These are phyloP conservation scores for Oscheius sp. DNA, from an alignment of 2,888 invertebrate species.

Conservation along the genomic window DNA sequence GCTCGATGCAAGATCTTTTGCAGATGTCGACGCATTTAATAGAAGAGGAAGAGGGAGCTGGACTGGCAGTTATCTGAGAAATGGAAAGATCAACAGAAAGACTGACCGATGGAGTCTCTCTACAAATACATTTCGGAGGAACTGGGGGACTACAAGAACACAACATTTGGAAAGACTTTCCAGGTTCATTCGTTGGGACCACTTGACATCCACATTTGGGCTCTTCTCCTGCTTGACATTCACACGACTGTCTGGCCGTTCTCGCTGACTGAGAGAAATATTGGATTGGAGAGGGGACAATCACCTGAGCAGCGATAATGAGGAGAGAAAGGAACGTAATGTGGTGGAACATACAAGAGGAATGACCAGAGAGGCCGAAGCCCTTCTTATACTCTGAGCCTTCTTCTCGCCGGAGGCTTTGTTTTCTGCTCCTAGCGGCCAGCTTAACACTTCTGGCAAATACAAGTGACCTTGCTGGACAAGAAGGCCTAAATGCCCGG, in stretches of 20 bases:
- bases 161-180: constrained; percentile 38
- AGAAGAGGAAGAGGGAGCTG: not conserved
- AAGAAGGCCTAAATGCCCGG: not conserved
- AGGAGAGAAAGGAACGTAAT: not conserved
- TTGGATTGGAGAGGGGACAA: not conserved
- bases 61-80: not conserved
- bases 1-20: constrained; percentile 38
- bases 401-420: constrained; percentile 22
- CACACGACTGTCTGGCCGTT: constrained; percentile 46
- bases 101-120: constrained; percentile 37
- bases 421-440: constrained; percentile 28
- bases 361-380: not conserved
- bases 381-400: constrained; percentile 19
- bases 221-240: constrained; percentile 41
- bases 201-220: constrained; percentile 48
- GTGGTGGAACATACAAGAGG: not conserved
- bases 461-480: constrained; percentile 10
- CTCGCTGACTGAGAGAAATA: not conserved
- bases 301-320: not conserved
- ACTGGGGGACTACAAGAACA: constrained; percentile 44
- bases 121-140: constrained; percentile 47
- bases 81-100: not conserved
- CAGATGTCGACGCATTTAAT: constrained; percentile 39
- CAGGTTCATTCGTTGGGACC: constrained; percentile 16
- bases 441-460: constrained; percentile 27